phyloP scores from a whole-genome alignment of 2,888 invertebrate species.

The Anarsia innoxiella region DNA sequence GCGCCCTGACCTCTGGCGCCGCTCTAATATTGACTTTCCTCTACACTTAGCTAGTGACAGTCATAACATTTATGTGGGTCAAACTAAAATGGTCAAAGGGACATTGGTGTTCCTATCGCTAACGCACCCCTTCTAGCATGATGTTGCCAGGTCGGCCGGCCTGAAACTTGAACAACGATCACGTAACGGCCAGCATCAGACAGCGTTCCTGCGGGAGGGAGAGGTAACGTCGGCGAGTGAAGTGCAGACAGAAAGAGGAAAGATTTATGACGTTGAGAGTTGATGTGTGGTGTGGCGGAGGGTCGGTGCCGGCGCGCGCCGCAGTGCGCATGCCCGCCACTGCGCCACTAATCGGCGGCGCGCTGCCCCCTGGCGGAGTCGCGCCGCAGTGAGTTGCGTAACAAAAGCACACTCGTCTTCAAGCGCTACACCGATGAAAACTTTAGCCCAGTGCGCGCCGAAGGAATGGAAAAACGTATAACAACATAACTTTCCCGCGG shows the following conservation, averaged over 20 bases:
- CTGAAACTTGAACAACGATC: too few relatives aligned
- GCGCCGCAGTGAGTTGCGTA: constrained; percentile 71
- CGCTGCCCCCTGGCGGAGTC: constrained; percentile 70
- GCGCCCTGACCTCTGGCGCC: constrained; percentile 48
- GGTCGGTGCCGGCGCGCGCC: constrained; percentile 20
- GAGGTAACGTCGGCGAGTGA: constrained; percentile 26
- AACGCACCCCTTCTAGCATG: not conserved
- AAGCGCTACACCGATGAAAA: constrained; percentile 57
- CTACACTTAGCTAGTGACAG: constrained; percentile 19
- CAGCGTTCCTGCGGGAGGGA: constrained; percentile 3
- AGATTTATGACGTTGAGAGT: constrained; percentile 39
- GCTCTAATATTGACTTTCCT: constrained; percentile 54
- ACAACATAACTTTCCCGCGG: constrained; percentile 62
- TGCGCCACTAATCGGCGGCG: constrained; percentile 68
- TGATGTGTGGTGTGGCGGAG: constrained; percentile 17
- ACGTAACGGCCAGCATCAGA: too few relatives aligned
- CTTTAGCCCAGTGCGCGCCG: constrained; percentile 59
- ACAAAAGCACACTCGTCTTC: constrained; percentile 68
- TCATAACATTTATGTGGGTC: constrained; percentile 28
- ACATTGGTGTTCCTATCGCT: too few relatives aligned
- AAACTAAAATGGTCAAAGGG: constrained; percentile 19
- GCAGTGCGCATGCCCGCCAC: constrained; percentile 70
- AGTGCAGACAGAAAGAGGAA: constrained; percentile 23
- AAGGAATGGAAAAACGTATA: constrained; percentile 55
- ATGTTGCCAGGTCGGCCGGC: too few relatives aligned